phyloP scores from a whole-genome alignment of 2,113 vertebrate genomes.

The Nerophis lumbriciformis region DNA sequence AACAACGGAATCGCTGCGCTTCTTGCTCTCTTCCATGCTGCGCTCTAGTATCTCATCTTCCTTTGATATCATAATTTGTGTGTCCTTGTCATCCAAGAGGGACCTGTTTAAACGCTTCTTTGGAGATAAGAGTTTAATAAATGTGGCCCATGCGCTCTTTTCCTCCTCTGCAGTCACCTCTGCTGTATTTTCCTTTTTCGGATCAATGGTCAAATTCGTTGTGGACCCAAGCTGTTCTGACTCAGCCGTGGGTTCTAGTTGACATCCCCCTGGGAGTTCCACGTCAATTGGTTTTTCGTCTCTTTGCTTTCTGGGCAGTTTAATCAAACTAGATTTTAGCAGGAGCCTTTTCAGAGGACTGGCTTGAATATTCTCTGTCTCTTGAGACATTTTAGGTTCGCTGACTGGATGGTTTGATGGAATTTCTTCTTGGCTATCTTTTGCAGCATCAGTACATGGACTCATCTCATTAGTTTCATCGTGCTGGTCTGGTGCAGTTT shows the following conservation, averaged over 20 bases:
- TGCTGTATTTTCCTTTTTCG: constrained; percentile 74
- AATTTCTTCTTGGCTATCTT: constrained; percentile 7
- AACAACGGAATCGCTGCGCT: constrained; percentile 81
- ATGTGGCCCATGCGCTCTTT: constrained; percentile 82
- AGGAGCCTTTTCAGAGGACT: constrained; percentile 88
- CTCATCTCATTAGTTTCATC: constrained; percentile 19
- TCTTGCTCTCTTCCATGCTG: constrained; percentile 77
- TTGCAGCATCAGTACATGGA: neutral
- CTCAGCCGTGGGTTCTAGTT: neutral
- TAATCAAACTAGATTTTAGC: constrained; percentile 78
- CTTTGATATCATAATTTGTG: constrained; percentile 39
- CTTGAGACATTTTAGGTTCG: constrained; percentile 77
- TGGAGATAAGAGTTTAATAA: constrained; percentile 89
- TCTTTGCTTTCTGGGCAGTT: constrained; percentile 80
- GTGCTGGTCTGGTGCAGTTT: constrained; percentile 22
- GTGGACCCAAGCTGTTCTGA: constrained; percentile 66
- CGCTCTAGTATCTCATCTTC: constrained; percentile 72
- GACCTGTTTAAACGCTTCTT: constrained; percentile 76
- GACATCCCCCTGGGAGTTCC: constrained; percentile 57
- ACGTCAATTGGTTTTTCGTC: constrained; percentile 65
- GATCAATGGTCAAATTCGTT: constrained; percentile 73
- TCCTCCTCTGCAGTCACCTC: constrained; percentile 71
- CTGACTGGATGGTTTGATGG: constrained; percentile 27
- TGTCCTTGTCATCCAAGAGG: constrained; percentile 66
- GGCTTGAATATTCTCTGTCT: constrained; percentile 76